Conservation (phyloP, 37 sponge, comb jelly and placozoan species). For the Corticium candelabrum region DNA sequence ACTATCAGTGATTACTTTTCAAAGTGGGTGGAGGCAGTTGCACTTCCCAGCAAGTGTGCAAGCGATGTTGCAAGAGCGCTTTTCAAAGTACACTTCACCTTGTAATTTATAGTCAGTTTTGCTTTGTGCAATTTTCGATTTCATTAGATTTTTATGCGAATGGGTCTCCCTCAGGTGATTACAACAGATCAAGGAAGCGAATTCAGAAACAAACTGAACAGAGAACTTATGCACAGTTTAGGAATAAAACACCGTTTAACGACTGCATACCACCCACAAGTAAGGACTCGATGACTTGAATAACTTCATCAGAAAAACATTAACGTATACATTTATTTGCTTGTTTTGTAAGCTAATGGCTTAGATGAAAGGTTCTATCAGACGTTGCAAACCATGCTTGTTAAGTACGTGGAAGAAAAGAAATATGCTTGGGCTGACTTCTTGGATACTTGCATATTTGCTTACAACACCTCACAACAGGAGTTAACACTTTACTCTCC, state of each 20-base stretch:
- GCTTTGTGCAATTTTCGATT: neutral
- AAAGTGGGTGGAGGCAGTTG: constrained; percentile 48
- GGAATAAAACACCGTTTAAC: constrained; percentile 31
- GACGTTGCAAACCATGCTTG: constrained; percentile 55
- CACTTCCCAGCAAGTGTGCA: constrained; percentile 34
- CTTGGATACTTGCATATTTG: constrained; percentile 55
- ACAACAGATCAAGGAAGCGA: constrained; percentile 43
- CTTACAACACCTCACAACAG: constrained; percentile 61
- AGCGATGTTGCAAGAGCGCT: constrained; percentile 21
- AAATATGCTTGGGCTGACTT: constrained; percentile 24
- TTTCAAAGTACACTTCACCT: constrained; percentile 33
- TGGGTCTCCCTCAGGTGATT: constrained; percentile 41
- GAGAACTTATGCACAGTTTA: constrained; percentile 19
- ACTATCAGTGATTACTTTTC: constrained; percentile 63
- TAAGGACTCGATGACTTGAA: no score
- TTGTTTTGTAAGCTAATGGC: constrained; percentile 41
- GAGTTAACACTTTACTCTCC: constrained; percentile 57
- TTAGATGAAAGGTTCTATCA: constrained; percentile 58
- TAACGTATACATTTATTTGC: neutral
- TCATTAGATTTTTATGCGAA: constrained; percentile 46
- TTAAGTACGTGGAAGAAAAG: constrained; percentile 39
- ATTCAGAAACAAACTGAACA: constrained; percentile 25
- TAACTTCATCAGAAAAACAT: neutral
- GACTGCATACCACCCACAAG: constrained; percentile 51
- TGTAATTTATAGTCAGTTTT: neutral